Conservation (phyloP, 2,113 vertebrate species). For the Potamarius usumacintae region DNA sequence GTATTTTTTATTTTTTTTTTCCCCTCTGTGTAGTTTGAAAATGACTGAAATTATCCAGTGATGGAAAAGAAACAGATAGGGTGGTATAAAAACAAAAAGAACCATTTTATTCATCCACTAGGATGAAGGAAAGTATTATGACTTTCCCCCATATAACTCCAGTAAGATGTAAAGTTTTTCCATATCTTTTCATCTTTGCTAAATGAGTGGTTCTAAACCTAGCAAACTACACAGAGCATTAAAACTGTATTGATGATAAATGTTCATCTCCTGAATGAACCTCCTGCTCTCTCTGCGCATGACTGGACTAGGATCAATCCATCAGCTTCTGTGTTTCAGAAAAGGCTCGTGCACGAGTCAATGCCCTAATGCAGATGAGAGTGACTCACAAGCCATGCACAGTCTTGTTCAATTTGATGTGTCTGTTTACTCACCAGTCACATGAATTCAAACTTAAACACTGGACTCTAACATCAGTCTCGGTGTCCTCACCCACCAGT, state of each 20-base stretch:
- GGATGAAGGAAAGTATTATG: neutral
- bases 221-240: neutral
- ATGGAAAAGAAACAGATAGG: neutral
- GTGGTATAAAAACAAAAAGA: neutral
- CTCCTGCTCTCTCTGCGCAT: neutral
- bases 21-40: neutral
- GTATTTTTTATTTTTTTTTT: neutral
- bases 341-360: constrained; percentile 30
- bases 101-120: too few species aligned
- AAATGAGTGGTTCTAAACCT: neutral
- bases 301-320: constrained; percentile 6
- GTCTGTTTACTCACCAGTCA: constrained; percentile 33
- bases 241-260: neutral
- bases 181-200: neutral
- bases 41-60: neutral
- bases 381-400: neutral
- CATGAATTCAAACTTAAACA: constrained; percentile 22
- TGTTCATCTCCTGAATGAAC: neutral
- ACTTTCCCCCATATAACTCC: neutral
- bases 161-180: neutral
- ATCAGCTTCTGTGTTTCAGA: constrained; percentile 17
- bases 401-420: constrained; percentile 36
- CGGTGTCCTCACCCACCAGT: neutral
- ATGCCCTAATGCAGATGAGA: constrained; percentile 13
- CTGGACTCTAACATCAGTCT: constrained; percentile 10